These are phyloP conservation scores for Electrona antarctica DNA, from an alignment of 2,113 vertebrate species.

Conservation along the genomic window DNA sequence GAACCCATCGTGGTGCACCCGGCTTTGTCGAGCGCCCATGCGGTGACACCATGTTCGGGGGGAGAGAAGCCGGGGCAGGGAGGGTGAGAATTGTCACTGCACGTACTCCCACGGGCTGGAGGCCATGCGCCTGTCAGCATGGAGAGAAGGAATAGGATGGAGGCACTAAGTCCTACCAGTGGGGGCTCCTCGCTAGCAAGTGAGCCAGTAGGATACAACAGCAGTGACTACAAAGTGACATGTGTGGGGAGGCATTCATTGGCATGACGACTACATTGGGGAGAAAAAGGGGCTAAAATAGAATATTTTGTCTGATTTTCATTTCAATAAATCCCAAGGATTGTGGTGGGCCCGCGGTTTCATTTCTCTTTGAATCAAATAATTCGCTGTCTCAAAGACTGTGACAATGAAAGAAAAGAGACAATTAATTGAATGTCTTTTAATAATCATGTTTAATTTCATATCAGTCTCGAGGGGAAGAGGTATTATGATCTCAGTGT, in stretches of 20 bases:
- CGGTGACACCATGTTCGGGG: too few species aligned
- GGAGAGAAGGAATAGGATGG: background rate
- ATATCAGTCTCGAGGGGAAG: slow-evolving; percentile 53
- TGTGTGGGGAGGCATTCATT: too few species aligned
- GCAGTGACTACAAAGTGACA: too few species aligned
- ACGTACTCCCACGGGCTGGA: background rate
- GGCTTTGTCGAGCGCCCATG: too few species aligned
- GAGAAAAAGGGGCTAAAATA: background rate
- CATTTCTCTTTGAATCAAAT: slow-evolving; percentile 41
- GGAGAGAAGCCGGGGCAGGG: too few species aligned
- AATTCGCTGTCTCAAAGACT: slow-evolving; percentile 26
- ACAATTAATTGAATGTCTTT: slow-evolving; percentile 62
- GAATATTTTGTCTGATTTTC: too few species aligned
- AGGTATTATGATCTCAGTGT: slow-evolving; percentile 40
- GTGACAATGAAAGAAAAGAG: slow-evolving; percentile 32
- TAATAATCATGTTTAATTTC: slow-evolving; percentile 64
- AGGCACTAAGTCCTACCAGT: too few species aligned
- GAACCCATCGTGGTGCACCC: too few species aligned
- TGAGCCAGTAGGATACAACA: too few species aligned
- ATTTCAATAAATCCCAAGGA: too few species aligned
- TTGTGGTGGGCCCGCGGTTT: slow-evolving; percentile 6
- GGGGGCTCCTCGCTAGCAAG: background rate
- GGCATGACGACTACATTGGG: too few species aligned
- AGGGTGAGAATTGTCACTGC: too few species aligned
- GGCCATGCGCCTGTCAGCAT: slow-evolving; percentile 12